phyloP scores from a whole-genome alignment of 2,888 invertebrate species.

The Caenorhabditis japonica region DNA sequence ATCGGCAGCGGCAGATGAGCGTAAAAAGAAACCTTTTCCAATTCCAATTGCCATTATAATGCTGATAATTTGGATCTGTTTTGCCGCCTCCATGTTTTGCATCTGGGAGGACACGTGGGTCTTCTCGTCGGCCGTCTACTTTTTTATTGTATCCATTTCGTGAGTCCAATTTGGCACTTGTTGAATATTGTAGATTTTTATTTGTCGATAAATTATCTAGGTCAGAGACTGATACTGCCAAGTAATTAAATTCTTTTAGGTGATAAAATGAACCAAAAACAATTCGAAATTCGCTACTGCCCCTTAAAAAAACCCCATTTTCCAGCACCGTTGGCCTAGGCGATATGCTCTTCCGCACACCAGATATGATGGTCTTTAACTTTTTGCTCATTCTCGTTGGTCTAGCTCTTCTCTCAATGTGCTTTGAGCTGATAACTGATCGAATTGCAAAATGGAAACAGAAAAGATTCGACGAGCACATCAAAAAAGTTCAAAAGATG shows the following conservation, averaged over 20 bases:
- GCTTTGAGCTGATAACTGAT: conserved; percentile 71
- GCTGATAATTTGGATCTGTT: conserved; percentile 72
- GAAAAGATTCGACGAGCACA: conserved; percentile 72
- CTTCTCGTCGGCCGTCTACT: conserved; percentile 72
- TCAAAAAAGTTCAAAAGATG: conserved; percentile 76
- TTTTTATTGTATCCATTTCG: conserved; percentile 77
- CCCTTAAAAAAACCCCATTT: background rate
- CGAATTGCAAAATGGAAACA: conserved; percentile 46
- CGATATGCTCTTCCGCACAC: conserved; percentile 74
- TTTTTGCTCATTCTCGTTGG: conserved; percentile 75
- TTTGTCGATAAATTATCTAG: too few relatives aligned
- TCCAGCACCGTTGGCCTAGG: conserved; percentile 76
- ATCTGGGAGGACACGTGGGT: conserved; percentile 65
- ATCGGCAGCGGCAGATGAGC: conserved; percentile 22
- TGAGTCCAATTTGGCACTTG: conserved; percentile 32
- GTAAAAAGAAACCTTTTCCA: conserved; percentile 63
- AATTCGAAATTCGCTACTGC: too few relatives aligned
- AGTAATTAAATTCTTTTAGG: too few relatives aligned
- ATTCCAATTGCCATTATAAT: conserved; percentile 74
- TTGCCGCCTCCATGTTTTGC: conserved; percentile 66
- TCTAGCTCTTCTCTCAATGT: conserved; percentile 75
- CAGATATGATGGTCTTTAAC: conserved; percentile 76
- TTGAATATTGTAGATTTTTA: too few relatives aligned
- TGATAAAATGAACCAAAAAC: too few relatives aligned
- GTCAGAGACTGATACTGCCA: too few relatives aligned